Evolutionary conservation across 2,113 vertebrate genomes (phyloP), one percentile per base, ranked within the genome.

Genomic region (Polyodon spathula): DNA sequence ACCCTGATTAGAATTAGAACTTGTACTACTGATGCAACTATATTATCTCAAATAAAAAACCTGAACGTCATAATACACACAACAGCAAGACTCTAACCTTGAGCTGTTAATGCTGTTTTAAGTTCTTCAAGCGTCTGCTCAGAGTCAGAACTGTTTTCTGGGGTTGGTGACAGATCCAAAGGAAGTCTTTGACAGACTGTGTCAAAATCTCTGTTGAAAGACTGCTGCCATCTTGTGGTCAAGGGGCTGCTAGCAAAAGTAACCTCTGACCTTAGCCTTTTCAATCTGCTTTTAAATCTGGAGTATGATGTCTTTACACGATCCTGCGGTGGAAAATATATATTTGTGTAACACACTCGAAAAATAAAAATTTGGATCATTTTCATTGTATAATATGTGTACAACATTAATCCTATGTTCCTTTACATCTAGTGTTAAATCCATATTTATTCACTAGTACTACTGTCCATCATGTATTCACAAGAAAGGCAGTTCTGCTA

Each of bases 161-260:
- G 12, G 12, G 43, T 2, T 44, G 43, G 66, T 12, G 77, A 77
- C 9, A 76, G 78, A 10, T 82, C 78, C 43, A 81, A 59, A 27
- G 65, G 50, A 61, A 85, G 73, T 40, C 73, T 76, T 16, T 76
- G 77, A 37, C 81, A 70, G 37, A 85, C 41, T 0, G 62, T 3
- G 37, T 82, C 77, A 5, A 75, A 42, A 52, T 81, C 74, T 60
- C 62, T 66, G 1, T 12, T 16, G 1, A 9, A 60, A 4, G 48
- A 48, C 63, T 69, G 77, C 71, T 58, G 85, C 86, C 88, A 17
- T 63, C 86, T 70, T 16, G 85, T 64, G 89, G 78, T n/a, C 6
- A 85, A 0, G 0, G 84, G 84, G 44, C 82, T 87, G 59, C 85
- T 89, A 0, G 75, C 78, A 65, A 66, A 56, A 0, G 72, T 72